Conservation (phyloP, 2,113 vertebrate genomes). For the Gymnobelideus leadbeateri region DNA sequence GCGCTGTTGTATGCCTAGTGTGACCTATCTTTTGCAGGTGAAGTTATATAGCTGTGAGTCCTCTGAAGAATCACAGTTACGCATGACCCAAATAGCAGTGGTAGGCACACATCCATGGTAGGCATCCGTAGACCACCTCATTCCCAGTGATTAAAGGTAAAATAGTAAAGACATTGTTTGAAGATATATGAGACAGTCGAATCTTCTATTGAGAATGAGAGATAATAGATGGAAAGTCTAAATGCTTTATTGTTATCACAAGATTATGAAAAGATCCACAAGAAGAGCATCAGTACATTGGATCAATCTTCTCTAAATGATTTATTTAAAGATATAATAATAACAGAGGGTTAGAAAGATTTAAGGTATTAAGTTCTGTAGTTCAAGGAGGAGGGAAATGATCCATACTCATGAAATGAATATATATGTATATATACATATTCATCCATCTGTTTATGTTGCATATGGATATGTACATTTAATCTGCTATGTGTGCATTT, state of each 20-base stretch:
- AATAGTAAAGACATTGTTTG: background rate
- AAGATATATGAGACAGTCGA: background rate
- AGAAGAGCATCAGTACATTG: too few relatives aligned
- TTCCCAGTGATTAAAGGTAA: background rate
- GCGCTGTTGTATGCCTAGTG: too few relatives aligned
- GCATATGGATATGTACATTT: background rate
- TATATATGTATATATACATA: too few relatives aligned
- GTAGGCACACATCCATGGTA: too few relatives aligned
- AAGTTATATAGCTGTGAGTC: background rate
- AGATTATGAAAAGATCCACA: too few relatives aligned
- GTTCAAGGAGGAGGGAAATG: background rate
- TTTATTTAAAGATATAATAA: too few relatives aligned
- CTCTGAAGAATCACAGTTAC: background rate
- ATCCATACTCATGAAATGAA: conserved; percentile 25
- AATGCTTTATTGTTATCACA: too few relatives aligned
- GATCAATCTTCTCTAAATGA: too few relatives aligned
- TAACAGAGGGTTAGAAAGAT: background rate
- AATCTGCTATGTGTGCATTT: background rate
- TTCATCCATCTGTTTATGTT: conserved; percentile 7
- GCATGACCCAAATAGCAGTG: background rate
- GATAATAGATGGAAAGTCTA: too few relatives aligned
- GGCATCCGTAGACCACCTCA: too few relatives aligned
- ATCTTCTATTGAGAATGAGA: background rate
- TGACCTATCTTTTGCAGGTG: background rate
- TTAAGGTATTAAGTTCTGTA: background rate